Evolutionary conservation across 2,113 vertebrate genomes (phyloP).

Genomic region (Chelonoidis abingdonii): DNA sequence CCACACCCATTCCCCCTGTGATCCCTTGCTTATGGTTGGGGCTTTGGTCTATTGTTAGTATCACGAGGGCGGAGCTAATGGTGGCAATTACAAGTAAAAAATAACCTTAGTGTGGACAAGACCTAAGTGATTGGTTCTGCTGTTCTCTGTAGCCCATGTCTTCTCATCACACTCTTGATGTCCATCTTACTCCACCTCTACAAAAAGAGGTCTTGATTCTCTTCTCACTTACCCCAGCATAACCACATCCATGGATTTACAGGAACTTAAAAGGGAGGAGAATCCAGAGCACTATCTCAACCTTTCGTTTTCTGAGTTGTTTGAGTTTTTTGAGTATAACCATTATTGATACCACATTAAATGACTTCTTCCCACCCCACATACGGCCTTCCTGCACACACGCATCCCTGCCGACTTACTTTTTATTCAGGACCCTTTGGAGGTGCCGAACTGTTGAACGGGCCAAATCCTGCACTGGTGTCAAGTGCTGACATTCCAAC

Average conservation of each 20-base stretch:
- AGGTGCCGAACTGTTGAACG: background rate
- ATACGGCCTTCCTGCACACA: background rate
- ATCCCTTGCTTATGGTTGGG: background rate
- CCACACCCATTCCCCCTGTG: background rate
- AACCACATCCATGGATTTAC: background rate
- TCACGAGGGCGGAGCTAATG: background rate
- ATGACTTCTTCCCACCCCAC: background rate
- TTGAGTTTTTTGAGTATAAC: background rate
- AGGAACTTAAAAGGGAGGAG: background rate
- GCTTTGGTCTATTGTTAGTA: background rate
- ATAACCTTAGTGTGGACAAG: background rate
- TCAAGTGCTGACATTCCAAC: slow-evolving; percentile 15
- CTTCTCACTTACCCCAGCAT: background rate
- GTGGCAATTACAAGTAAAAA: background rate
- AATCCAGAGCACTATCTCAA: background rate
- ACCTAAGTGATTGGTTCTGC: background rate
- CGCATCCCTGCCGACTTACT: background rate
- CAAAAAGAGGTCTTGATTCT: background rate
- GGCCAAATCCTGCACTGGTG: background rate
- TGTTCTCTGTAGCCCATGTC: background rate
- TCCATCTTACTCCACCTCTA: background rate
- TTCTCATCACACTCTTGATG: background rate
- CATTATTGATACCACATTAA: background rate
- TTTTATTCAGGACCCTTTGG: background rate
- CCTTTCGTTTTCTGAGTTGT: background rate